Conservation (phyloP, 2,888 invertebrate species). For the Chrysotoxum bicinctum region DNA sequence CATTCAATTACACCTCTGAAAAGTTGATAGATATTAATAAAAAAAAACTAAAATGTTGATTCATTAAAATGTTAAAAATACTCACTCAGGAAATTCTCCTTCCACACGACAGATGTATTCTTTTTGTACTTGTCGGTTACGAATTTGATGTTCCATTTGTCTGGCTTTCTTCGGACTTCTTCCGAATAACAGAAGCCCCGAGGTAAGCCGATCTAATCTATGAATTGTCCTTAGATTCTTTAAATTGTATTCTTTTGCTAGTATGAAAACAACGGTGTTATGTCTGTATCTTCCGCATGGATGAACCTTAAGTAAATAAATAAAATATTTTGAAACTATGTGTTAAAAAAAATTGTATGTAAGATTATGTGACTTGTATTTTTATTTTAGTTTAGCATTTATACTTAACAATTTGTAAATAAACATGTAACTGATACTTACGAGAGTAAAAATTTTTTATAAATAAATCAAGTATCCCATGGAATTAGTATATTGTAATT, state of each 20-base stretch:
- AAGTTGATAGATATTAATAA: neutral
- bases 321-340: neutral
- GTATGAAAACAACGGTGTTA: slow-evolving; percentile 97
- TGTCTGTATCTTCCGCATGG: slow-evolving; percentile 99
- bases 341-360: neutral
- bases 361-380: neutral
- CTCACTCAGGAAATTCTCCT: slow-evolving; percentile 95
- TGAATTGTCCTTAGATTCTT: slow-evolving; percentile 97
- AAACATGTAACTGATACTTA: neutral
- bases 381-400: neutral
- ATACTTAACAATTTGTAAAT: neutral
- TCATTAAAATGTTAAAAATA: neutral
- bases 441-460: neutral
- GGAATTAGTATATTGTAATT: too few relatives aligned
- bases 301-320: slow-evolving; percentile 87
- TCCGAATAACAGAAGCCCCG: slow-evolving; percentile 94
- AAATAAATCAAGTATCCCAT: too few relatives aligned
- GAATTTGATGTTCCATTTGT: slow-evolving; percentile 97
- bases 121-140: slow-evolving; percentile 95
- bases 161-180: slow-evolving; percentile 96
- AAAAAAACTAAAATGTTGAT: neutral
- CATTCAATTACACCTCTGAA: slow-evolving; percentile 91
- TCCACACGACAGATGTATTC: slow-evolving; percentile 97
- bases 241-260: slow-evolving; percentile 97
- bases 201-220: slow-evolving; percentile 97